Base-by-base conservation (phyloP, 2,888 invertebrate genomes). In the Drosophila fungiperda region DNA sequence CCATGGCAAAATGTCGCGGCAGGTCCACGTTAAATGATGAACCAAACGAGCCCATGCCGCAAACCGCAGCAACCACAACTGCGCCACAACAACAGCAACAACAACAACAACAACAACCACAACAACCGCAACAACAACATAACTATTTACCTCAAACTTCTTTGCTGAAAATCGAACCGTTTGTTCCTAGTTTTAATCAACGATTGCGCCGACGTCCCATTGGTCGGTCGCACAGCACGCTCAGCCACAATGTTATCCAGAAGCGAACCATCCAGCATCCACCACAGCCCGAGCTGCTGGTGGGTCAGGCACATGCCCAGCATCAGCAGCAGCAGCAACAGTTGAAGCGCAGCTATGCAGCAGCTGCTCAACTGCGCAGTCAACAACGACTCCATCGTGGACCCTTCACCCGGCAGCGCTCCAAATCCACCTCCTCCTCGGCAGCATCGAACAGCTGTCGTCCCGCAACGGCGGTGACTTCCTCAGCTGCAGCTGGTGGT, bases 161-260 rank as follows among this genome's bases (percentile, higher is more conserved):
- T 82, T 88, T 93, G 90, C 90, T 93, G 87, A 93, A 93, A 91
- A 93, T 93, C 68, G 93, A 93, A 91, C 93, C 93, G 62, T 93
- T 93, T 80, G 92, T 93, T 90, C 93, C 93, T 92, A 92, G 91
- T 83, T 90, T 92, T 71, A 92, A 90, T 70, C 86, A 92, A 80
- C 89, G 92, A 77, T 89, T 92, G 74, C 90, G 91, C 71, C 87
- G 86, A 42, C 92, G 92, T 83, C 91, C 91, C 68, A 92, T 93
- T 78, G 91, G 92, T 75, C 92, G 93, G 77, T 93, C 93, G 40
- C 92, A 93, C 77, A 93, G 93, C 80, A 93, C 93, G 42, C 80
- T 93, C 64, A 93, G 92, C 75, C 89, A 91, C 67, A 86, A 90
- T 71, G 89, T 85, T 59, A 86, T 91, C 58, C 88, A 91, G 33